These are phyloP conservation scores for Lucifuga dentata DNA, from an alignment of 2,113 vertebrate species.

Conservation along the genomic window DNA sequence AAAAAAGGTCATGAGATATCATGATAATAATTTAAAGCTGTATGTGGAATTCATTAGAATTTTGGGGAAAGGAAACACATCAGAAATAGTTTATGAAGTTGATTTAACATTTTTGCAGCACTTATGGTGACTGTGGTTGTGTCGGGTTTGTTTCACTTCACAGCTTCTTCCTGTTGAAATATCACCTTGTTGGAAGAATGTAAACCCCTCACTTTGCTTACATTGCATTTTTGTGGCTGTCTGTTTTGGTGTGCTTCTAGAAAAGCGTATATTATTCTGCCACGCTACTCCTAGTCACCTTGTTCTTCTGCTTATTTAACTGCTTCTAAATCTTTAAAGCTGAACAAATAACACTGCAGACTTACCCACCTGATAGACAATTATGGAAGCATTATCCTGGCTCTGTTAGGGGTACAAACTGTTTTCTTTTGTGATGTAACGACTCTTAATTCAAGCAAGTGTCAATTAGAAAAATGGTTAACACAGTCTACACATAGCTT, in stretches of 20 bases:
- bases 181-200: background rate
- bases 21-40: too few relatives aligned
- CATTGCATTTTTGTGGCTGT: constrained; percentile 1
- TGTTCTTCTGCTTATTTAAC: background rate
- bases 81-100: too few relatives aligned
- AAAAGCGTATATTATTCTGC: background rate
- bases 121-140: constrained; percentile 17
- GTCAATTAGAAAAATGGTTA: too few relatives aligned
- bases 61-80: too few relatives aligned
- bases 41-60: too few relatives aligned
- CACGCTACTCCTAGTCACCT: background rate
- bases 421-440: constrained; percentile 1
- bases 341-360: constrained; percentile 1
- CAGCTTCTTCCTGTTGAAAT: constrained; percentile 10
- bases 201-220: constrained; percentile 7
- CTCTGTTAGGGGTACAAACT: background rate
- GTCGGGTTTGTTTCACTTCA: constrained; percentile 15
- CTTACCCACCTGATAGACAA: too few relatives aligned
- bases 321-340: constrained; percentile 1
- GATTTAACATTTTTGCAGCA: constrained; percentile 16
- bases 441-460: background rate
- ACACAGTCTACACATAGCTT: too few relatives aligned
- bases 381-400: background rate
- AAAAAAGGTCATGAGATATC: too few relatives aligned
- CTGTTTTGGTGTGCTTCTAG: constrained; percentile 4